Evolutionary conservation across 2,797 vertebrate genomes (phyloP).

Genomic region (Sebastes reedi): DNA sequence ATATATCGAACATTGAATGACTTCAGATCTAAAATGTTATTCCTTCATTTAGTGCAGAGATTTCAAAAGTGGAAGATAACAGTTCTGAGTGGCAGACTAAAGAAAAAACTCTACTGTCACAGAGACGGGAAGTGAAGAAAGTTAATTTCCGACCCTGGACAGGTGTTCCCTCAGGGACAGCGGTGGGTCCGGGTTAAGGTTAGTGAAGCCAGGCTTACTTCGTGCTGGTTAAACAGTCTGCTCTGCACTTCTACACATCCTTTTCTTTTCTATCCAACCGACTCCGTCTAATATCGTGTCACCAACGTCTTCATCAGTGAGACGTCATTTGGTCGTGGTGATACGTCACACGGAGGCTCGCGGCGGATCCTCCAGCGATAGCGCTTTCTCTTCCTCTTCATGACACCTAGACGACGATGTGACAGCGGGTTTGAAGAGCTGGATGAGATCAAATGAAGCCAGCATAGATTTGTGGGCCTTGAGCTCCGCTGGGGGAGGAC

Average conservation of each 20-base stretch:
- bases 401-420: constrained; percentile 14
- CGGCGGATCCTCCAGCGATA: background rate
- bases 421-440: constrained; percentile 13
- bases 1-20: too few relatives aligned
- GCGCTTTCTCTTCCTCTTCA: background rate
- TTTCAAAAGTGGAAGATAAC: too few relatives aligned
- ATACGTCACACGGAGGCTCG: background rate
- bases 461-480: constrained; percentile 12
- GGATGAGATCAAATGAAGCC: constrained; percentile 37
- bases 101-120: too few relatives aligned
- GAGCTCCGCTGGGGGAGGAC: background rate
- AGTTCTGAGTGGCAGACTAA: too few relatives aligned
- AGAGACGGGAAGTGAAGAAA: too few relatives aligned
- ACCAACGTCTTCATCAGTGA: background rate
- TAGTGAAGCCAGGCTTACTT: background rate
- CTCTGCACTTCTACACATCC: background rate
- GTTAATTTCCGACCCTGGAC: too few relatives aligned
- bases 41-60: too few relatives aligned
- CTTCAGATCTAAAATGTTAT: too few relatives aligned
- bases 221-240: background rate
- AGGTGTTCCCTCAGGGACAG: too few relatives aligned
- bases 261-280: constrained; percentile 2
- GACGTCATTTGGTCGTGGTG: background rate
- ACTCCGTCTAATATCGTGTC: background rate
- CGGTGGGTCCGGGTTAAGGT: background rate